A percentile compares a stretch with the other conserved stretches of the same genome.
Conservation (phyloP, 2,113 vertebrate genomes). For the Garra rufa region DNA sequence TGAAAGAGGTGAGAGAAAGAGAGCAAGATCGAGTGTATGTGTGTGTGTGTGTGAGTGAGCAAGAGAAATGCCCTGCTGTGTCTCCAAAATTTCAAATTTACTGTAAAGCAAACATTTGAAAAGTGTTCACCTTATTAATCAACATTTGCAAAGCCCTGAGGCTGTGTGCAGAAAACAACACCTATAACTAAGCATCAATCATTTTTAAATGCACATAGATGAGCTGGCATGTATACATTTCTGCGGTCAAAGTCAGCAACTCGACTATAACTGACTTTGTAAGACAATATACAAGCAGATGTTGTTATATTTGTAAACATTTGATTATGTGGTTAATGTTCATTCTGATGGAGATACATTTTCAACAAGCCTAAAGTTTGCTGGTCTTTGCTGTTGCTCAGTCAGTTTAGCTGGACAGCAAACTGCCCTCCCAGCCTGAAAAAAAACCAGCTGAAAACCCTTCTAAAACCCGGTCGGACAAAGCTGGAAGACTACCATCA, state of each 20-base stretch:
- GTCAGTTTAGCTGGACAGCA: not conserved
- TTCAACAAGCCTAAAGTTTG: not conserved
- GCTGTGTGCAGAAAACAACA: not conserved
- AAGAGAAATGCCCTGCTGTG: not conserved
- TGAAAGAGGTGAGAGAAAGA: constrained; percentile 76
- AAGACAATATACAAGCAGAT: not conserved
- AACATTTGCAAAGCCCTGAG: not conserved
- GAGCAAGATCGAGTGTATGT: too few relatives aligned
- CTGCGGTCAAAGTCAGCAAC: not conserved
- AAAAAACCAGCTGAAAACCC: too few relatives aligned
- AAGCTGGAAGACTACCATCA: too few relatives aligned
- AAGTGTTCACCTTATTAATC: not conserved
- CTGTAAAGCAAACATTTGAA: not conserved
- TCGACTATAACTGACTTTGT: not conserved
- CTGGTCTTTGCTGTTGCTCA: not conserved
- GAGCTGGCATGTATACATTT: not conserved
- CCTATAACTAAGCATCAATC: not conserved
- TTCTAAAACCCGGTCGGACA: not conserved
- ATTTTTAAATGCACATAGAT: not conserved
- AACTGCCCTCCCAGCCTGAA: not conserved
- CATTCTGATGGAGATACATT: not conserved
- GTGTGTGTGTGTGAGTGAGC: not conserved
- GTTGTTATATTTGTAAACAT: not conserved
- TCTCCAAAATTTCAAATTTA: not conserved
- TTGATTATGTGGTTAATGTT: not conserved